Percentiles rank a stretch among this genome's conserved stretches.
Conservation (phyloP, 30 jellyfish, hydroid and myxozoan species). For the Hydractinia symbiolongicarpus region DNA sequence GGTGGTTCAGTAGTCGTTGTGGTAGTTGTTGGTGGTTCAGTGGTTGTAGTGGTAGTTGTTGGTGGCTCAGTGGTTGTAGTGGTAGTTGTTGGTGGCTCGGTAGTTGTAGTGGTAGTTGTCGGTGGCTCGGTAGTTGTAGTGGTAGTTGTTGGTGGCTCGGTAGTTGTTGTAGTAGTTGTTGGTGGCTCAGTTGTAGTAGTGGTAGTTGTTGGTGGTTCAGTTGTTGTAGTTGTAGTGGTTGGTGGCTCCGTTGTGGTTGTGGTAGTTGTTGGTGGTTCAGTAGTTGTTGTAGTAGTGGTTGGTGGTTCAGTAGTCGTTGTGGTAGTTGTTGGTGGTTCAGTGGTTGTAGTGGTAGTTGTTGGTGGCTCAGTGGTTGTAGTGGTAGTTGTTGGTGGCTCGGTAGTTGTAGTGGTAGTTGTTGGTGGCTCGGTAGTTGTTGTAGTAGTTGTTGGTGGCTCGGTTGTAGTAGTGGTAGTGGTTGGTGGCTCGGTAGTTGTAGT, state of each 20-base stretch:
- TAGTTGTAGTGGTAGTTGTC: background rate
- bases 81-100: background rate
- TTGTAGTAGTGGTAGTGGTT: background rate
- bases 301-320: slow-evolving; percentile 4
- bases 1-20: background rate
- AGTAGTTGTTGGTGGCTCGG: background rate
- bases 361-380: background rate
- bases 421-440: background rate
- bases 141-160: background rate
- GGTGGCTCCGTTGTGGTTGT: background rate
- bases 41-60: background rate
- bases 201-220: background rate
- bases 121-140: background rate
- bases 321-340: background rate
- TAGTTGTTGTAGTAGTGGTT: background rate
- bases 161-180: background rate
- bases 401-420: slow-evolving; percentile 12
- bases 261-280: background rate
- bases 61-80: background rate
- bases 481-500: slow-evolving; percentile 7
- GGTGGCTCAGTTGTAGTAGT: background rate
- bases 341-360: background rate
- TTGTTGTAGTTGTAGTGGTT: background rate
- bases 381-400: slow-evolving; percentile 1
- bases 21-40: background rate